Evolutionary conservation across 2,797 vertebrate genomes (phyloP).

Genomic region (Neosalanx taihuensis): DNA sequence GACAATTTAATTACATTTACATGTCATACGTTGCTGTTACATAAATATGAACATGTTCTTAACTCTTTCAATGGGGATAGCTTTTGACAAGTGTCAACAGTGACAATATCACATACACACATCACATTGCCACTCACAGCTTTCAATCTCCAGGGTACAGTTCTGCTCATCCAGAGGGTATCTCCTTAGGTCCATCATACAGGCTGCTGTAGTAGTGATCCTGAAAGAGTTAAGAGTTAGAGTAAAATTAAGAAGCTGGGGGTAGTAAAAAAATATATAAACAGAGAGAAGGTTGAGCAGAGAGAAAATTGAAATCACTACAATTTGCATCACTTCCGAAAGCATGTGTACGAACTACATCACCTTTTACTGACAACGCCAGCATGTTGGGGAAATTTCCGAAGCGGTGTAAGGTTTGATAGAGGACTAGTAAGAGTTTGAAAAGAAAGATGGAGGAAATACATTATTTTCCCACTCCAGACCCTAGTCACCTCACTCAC

Average conservation of each 20-base stretch:
- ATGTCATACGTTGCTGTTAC: background rate
- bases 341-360: background rate
- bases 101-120: background rate
- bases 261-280: background rate
- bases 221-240: conserved; percentile 54
- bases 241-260: background rate
- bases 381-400: no score
- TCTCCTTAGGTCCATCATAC: conserved; percentile 95
- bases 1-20: background rate
- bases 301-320: background rate
- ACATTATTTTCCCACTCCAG: no score
- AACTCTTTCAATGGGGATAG: background rate
- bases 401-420: background rate
- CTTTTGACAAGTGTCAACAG: background rate
- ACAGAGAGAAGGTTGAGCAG: background rate
- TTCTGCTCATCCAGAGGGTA: conserved; percentile 96
- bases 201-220: conserved; percentile 93
- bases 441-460: background rate
- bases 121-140: conserved; percentile 80
- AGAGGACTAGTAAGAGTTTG: background rate
- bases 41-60: background rate
- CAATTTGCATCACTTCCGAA: background rate
- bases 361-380: background rate
- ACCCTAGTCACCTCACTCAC: background rate
- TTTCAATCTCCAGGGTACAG: conserved; percentile 94